Percentiles rank a stretch among this genome's conserved stretches.
Evolutionary conservation across 2,113 vertebrate species (phyloP).

Genomic region (Craseonycteris thonglongyai): DNA sequence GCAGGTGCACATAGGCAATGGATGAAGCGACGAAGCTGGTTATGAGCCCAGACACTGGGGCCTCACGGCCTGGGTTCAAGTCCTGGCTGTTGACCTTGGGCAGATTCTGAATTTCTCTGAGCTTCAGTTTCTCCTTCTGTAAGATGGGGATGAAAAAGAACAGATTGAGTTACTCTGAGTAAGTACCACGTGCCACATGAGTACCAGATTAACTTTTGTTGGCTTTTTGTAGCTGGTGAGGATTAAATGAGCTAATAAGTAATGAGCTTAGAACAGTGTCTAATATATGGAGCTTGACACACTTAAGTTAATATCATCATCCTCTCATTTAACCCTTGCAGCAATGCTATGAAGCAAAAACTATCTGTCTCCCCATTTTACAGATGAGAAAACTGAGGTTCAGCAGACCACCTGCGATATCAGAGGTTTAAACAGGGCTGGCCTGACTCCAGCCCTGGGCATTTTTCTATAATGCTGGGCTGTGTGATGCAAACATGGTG

Average conservation of each 20-base stretch:
- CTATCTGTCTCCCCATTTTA: background rate
- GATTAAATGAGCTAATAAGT: background rate
- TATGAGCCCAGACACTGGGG: background rate
- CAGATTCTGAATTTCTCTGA: background rate
- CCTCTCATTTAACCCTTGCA: background rate
- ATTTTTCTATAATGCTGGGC: background rate
- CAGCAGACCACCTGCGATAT: background rate
- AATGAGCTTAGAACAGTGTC: background rate
- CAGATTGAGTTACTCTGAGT: background rate
- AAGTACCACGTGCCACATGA: background rate
- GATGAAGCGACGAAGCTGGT: accelerated
- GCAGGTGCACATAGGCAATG: accelerated
- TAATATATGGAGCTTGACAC: background rate
- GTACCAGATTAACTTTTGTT: accelerated
- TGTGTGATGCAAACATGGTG: accelerated
- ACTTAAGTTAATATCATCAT: background rate
- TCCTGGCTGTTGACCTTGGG: background rate
- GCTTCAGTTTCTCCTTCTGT: background rate
- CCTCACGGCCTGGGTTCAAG: background rate
- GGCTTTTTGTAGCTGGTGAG: background rate
- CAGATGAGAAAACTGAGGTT: background rate
- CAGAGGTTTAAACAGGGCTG: background rate
- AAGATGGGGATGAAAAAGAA: background rate
- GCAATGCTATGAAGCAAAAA: background rate
- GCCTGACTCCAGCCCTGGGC: background rate